Evolutionary conservation across 2,888 invertebrate genomes (phyloP).

Genomic region (Tachina grossa): DNA sequence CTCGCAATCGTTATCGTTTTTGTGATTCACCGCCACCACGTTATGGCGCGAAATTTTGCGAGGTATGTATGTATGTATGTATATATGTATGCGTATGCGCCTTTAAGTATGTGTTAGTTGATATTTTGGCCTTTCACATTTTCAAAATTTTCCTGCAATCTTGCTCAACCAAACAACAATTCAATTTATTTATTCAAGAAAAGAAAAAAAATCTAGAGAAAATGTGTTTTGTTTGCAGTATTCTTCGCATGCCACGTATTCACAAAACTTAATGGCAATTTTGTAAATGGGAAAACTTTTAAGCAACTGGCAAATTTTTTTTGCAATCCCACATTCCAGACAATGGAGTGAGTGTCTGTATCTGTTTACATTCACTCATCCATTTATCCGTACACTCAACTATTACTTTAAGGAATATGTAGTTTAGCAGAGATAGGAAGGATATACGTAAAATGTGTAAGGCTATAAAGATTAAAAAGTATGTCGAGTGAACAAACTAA

Average conservation of each 20-base stretch:
- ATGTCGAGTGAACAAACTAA: background rate
- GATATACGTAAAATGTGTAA: constrained; percentile 52
- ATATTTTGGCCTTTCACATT: constrained; percentile 28
- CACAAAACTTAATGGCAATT: constrained; percentile 68
- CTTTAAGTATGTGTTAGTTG: constrained; percentile 39
- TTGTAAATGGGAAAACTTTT: constrained; percentile 70
- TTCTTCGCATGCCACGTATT: constrained; percentile 36
- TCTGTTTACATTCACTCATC: constrained; percentile 53
- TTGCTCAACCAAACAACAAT: constrained; percentile 11
- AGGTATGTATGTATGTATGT: constrained; percentile 84
- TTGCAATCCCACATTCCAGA: constrained; percentile 47
- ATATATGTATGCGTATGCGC: constrained; percentile 82
- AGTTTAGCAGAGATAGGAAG: background rate
- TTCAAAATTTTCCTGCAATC: background rate
- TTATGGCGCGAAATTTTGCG: constrained; percentile 94
- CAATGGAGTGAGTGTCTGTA: constrained; percentile 37
- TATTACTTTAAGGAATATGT: background rate
- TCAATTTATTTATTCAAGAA: background rate
- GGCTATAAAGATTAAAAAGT: constrained; percentile 19
- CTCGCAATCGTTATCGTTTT: constrained; percentile 91
- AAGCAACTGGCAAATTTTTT: constrained; percentile 63
- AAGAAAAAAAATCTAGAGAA: background rate
- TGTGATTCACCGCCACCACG: constrained; percentile 94
- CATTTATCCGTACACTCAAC: constrained; percentile 13
- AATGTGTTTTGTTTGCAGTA: constrained; percentile 48